Evolutionary conservation across 2,113 vertebrate species (phyloP).

Genomic region (Synodontis membranacea): DNA sequence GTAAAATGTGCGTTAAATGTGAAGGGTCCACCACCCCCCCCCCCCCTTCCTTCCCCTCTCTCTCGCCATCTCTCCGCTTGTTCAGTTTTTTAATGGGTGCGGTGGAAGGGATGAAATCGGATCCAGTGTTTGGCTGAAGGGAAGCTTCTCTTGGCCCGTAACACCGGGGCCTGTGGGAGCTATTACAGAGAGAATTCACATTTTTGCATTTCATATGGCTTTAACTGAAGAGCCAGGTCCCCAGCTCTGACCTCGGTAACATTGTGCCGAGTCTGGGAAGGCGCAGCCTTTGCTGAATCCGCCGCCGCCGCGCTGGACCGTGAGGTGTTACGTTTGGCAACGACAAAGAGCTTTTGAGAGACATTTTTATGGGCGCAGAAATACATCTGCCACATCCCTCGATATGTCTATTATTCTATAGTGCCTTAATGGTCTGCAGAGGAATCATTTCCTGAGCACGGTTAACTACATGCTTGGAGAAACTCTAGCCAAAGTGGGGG

Average conservation of each 20-base stretch:
- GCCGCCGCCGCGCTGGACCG: conserved; percentile 46
- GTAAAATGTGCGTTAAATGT: conserved; percentile 53
- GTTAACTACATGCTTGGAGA: conserved; percentile 53
- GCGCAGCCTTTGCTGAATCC: conserved; percentile 44
- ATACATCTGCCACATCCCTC: conserved; percentile 54
- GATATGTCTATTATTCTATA: conserved; percentile 59
- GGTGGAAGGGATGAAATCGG: conserved; percentile 51
- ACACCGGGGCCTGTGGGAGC: conserved; percentile 52
- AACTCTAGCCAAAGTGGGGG: conserved; percentile 48
- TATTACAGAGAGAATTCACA: conserved; percentile 55
- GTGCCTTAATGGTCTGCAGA: conserved; percentile 54
- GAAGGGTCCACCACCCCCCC: conserved; percentile 10
- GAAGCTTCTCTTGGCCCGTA: conserved; percentile 54
- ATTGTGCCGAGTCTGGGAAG: conserved; percentile 56
- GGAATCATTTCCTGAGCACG: conserved; percentile 57
- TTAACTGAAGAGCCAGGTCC: conserved; percentile 54
- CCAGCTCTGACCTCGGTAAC: conserved; percentile 52
- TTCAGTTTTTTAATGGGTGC: conserved; percentile 37
- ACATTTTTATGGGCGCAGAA: conserved; percentile 57
- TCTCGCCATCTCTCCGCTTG: neutral
- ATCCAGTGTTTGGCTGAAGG: conserved; percentile 51
- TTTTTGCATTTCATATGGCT: conserved; percentile 60
- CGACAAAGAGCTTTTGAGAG: conserved; percentile 48
- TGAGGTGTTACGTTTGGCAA: conserved; percentile 60
- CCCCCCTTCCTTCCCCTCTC: conserved; percentile 6